Evolutionary conservation across 2,888 invertebrate species (phyloP).

Genomic region (Siphlonurus alternatus): DNA sequence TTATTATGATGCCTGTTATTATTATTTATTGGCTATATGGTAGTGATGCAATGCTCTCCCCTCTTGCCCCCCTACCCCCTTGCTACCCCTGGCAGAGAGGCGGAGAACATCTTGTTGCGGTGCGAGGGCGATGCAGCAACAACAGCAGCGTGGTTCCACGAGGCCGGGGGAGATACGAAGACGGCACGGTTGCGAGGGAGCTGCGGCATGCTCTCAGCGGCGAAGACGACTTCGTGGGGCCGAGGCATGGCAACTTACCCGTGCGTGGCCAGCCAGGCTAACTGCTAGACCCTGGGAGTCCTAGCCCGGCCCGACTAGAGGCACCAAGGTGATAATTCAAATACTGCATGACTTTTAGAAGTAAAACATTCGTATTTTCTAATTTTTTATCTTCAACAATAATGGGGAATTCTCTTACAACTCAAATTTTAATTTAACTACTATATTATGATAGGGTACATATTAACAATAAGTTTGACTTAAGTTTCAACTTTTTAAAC

Average conservation of each 20-base stretch:
- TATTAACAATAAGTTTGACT: no score
- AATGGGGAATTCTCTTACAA: no score
- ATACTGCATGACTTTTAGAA: no score
- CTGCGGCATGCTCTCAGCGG: background rate
- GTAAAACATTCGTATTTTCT: no score
- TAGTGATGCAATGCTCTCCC: background rate
- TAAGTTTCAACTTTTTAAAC: no score
- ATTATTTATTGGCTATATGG: background rate
- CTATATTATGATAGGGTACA: no score
- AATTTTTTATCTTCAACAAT: no score
- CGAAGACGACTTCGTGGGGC: background rate
- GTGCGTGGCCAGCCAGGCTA: background rate
- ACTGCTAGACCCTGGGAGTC: background rate
- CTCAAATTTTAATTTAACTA: no score
- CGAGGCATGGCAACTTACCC: background rate
- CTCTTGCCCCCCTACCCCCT: background rate
- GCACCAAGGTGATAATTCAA: background rate
- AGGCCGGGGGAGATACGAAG: background rate
- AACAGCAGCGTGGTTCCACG: background rate
- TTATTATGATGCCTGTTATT: background rate
- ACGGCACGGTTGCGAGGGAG: background rate
- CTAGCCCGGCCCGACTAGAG: background rate
- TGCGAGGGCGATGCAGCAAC: background rate
- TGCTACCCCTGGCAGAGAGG: background rate
- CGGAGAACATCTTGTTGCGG: background rate